These are phyloP conservation scores for Syngnathus scovelli DNA, from an alignment of 2,113 vertebrate genomes.

Conservation along the genomic window DNA sequence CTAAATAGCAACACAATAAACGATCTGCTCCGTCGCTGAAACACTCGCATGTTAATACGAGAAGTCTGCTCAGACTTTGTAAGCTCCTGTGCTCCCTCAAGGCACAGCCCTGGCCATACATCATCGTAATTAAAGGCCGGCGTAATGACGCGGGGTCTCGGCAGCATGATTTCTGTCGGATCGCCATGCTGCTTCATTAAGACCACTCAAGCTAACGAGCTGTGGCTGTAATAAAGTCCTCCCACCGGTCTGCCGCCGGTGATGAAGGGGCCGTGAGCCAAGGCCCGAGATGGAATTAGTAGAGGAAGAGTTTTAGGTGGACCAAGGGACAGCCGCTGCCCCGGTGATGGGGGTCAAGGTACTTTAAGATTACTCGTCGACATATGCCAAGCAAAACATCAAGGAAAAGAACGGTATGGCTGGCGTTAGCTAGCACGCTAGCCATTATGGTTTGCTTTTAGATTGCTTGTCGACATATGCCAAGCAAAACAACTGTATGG, in stretches of 20 bases:
- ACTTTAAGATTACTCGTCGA: conserved; percentile 5
- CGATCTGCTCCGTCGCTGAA: not conserved
- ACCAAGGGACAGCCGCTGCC: conserved; percentile 88
- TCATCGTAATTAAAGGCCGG: conserved; percentile 99
- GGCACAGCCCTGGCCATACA: conserved; percentile 80
- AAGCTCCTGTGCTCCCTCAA: conserved; percentile 71
- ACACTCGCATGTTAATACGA: not conserved
- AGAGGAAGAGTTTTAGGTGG: conserved; percentile 88
- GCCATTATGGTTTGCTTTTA: too few relatives aligned
- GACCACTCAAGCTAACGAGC: conserved; percentile 99
- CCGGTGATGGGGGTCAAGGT: conserved; percentile 16
- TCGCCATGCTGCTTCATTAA: conserved; percentile 99
- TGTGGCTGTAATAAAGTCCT: conserved; percentile 99
- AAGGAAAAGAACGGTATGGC: too few relatives aligned
- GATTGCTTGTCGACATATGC: not conserved
- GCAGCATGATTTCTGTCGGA: conserved; percentile 99
- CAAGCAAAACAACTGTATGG: not conserved
- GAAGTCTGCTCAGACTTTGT: conserved; percentile 74
- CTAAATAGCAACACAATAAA: not conserved
- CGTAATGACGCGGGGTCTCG: conserved; percentile 99
- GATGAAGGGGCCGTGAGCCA: conserved; percentile 94
- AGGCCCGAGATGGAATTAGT: conserved; percentile 78
- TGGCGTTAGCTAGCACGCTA: too few relatives aligned
- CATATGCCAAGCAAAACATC: too few relatives aligned
- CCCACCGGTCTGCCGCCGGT: conserved; percentile 88